A percentile compares a stretch with the other conserved stretches of the same genome.
Conservation (phyloP, 2,113 vertebrate genomes). For the Antechinus flavipes region DNA sequence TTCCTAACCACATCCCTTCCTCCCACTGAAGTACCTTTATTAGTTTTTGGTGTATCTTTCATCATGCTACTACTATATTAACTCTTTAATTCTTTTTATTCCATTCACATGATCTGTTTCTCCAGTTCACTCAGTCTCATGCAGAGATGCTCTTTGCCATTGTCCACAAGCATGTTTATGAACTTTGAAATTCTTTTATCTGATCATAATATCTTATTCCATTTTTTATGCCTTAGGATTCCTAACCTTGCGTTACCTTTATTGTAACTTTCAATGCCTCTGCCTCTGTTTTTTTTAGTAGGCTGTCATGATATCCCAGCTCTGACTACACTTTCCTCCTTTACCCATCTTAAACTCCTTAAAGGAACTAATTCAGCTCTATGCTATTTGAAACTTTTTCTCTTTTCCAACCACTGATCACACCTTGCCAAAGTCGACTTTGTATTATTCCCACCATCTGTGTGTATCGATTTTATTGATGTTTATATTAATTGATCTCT, state of each 20-base stretch:
- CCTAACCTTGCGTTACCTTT: background rate
- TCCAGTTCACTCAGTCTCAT: background rate
- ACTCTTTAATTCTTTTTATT: background rate
- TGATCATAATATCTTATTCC: background rate
- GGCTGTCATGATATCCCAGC: background rate
- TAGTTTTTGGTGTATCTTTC: background rate
- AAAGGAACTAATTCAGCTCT: background rate
- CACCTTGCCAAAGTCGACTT: background rate
- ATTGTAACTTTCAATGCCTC: background rate
- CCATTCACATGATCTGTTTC: too few relatives aligned
- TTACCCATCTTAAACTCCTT: background rate
- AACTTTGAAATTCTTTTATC: background rate
- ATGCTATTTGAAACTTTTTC: background rate
- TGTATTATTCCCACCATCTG: background rate
- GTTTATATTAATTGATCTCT: background rate
- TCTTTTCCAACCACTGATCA: background rate
- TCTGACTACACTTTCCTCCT: background rate
- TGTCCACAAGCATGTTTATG: background rate
- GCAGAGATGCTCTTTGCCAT: background rate
- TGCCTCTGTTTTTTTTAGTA: background rate
- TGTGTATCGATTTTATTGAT: background rate
- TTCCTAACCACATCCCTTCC: background rate
- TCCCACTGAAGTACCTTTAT: background rate
- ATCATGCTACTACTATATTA: conserved; percentile 21
- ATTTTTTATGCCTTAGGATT: background rate